A percentile compares a stretch with the other conserved stretches of the same genome.
These are phyloP conservation scores for Eolophus roseicapilla DNA, from an alignment of 2,113 vertebrate genomes.

Conservation along the genomic window DNA sequence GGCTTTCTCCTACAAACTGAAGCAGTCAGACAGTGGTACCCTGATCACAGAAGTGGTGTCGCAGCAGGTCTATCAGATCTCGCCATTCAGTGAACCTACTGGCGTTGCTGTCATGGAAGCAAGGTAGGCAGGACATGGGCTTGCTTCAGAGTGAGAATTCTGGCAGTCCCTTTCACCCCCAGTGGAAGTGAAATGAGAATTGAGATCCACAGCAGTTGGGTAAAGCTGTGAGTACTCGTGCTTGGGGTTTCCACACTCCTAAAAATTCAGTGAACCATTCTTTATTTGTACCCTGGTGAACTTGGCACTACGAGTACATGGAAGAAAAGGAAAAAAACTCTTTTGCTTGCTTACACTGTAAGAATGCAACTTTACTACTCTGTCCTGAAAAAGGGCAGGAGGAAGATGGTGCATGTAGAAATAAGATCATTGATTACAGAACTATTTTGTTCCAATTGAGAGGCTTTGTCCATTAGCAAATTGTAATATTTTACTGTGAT, in stretches of 20 bases:
- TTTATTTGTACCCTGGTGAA: not conserved
- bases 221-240: not conserved
- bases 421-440: not conserved
- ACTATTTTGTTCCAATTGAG: not conserved
- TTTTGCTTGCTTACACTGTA: accelerated
- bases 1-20: conserved; percentile 77
- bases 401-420: not conserved
- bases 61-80: conserved; percentile 78
- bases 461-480: not conserved
- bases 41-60: conserved; percentile 76
- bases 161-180: not conserved
- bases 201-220: not conserved
- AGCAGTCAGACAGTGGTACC: conserved; percentile 45
- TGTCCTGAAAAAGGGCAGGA: not conserved
- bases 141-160: not conserved
- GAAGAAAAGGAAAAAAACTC: not conserved
- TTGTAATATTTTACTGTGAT: not conserved
- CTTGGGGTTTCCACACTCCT: not conserved
- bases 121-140: conserved; percentile 63
- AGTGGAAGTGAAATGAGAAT: not conserved
- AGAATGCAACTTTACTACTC: not conserved
- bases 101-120: conserved; percentile 78
- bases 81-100: conserved; percentile 72
- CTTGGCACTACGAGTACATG: not conserved
- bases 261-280: not conserved